Base-by-base conservation (phyloP, 2,113 vertebrate species). In the Ciconia stormi region DNA sequence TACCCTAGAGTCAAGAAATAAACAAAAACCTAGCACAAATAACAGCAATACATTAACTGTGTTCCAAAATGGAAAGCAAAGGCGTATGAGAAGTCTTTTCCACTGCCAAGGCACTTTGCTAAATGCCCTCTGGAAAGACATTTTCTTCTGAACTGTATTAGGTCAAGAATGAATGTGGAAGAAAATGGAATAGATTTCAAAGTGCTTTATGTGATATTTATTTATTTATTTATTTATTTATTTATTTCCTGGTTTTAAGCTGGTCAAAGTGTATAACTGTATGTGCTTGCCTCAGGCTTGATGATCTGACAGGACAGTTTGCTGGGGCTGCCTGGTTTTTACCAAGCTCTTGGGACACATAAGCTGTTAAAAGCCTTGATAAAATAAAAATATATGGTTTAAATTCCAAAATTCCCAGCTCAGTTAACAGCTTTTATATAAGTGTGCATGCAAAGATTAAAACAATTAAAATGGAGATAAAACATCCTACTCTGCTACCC, bases 61-160 rank as follows among this genome's bases (percentile, higher is more conserved):
- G 89, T 78, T 81, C 42, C 82, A 93, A 87, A 97, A 90, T 36
- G 47, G 71, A 95, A 93, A 96, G 72, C 62, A 78, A 83, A 87
- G 59, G 55, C 74, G 23, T 29, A 4, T 58, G n/a, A 72, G 58
- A 88, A 55, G 59, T 79, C 81, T 86, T 88, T 95, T 89, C 47
- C 58, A 90, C 38, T 67, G 36, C 49, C 90, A 90, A 95, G 20
- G 82, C 62, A 87, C 89, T 96, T 92, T 85, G 76, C 47, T 93
- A 96, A 86, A 93, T 93, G 82, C 94, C 97, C 66, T 92, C 79
- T 84, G 52, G 88, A 96, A 95, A 93, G 53, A 72, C 19, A 77
- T 95, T 82, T 93, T 91, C 61, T 87, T 79, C 61, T 91, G 53
- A 87, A 79, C 27, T 30, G 7, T 52, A 63, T 90, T 82, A 79